phyloP scores from a whole-genome alignment of 53 echinoderm and acorn worm genomes.

The Luidia sarsii region DNA sequence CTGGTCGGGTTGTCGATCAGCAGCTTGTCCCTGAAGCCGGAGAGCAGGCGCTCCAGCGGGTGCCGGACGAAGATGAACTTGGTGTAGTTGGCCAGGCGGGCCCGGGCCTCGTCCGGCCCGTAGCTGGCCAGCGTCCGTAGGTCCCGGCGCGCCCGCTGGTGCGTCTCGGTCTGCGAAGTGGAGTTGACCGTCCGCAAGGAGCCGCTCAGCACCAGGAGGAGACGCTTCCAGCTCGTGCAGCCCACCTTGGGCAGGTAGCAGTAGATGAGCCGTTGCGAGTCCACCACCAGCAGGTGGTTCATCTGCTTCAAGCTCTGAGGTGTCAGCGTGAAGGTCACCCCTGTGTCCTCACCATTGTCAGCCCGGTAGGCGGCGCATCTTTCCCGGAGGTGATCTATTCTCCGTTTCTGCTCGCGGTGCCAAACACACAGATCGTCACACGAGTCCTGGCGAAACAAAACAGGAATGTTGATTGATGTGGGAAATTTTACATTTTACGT shows the following conservation, averaged over 20 bases:
- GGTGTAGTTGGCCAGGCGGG: slow-evolving; percentile 53
- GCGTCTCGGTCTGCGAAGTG: slow-evolving; percentile 48
- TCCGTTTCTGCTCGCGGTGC: slow-evolving; percentile 15
- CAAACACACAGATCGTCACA: slow-evolving; percentile 36
- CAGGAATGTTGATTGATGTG: neutral
- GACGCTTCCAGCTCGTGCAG: slow-evolving; percentile 81
- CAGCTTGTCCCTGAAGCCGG: slow-evolving; percentile 68
- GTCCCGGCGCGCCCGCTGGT: slow-evolving; percentile 20
- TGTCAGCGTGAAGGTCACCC: slow-evolving; percentile 6
- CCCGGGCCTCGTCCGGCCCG: slow-evolving; percentile 36
- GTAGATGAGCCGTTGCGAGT: slow-evolving; percentile 70
- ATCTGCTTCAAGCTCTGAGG: neutral
- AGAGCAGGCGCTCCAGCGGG: slow-evolving; percentile 63
- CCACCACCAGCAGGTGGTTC: slow-evolving; percentile 66
- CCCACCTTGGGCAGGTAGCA: slow-evolving; percentile 91
- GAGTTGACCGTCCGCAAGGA: slow-evolving; percentile 5
- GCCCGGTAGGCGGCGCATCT: slow-evolving; percentile 17
- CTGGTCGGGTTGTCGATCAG: slow-evolving; percentile 38
- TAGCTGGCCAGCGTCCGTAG: slow-evolving; percentile 53
- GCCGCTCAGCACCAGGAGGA: slow-evolving; percentile 72
- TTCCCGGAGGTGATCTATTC: slow-evolving; percentile 21
- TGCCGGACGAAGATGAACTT: slow-evolving; percentile 62
- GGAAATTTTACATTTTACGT: too few relatives aligned
- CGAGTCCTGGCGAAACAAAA: slow-evolving; percentile 2
- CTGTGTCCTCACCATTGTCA: neutral